phyloP scores from a whole-genome alignment of 2,888 invertebrate genomes.

The Ennomos erosarius region DNA sequence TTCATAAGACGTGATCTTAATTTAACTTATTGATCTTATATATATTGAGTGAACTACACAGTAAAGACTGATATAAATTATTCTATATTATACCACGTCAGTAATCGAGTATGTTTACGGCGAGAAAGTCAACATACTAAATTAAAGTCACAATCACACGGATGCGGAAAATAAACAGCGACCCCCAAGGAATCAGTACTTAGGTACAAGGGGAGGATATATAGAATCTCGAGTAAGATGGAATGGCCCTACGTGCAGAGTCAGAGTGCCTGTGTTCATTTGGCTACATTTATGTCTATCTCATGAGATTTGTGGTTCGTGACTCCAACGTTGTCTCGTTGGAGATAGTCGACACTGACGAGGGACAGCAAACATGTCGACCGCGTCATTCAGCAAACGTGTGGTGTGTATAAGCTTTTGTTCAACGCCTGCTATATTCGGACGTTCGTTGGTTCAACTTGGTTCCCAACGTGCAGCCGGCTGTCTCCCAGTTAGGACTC shows the following conservation, averaged over 20 bases:
- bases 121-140: slow-evolving; percentile 39
- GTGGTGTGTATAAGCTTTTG: slow-evolving; percentile 67
- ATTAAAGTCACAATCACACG: slow-evolving; percentile 42
- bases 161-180: slow-evolving; percentile 35
- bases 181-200: slow-evolving; percentile 41
- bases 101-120: slow-evolving; percentile 35
- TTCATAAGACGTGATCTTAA: background rate
- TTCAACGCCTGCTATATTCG: slow-evolving; percentile 59
- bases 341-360: slow-evolving; percentile 14
- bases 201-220: slow-evolving; percentile 32
- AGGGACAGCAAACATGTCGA: slow-evolving; percentile 39
- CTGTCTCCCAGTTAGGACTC: slow-evolving; percentile 68
- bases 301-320: slow-evolving; percentile 27
- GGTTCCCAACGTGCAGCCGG: slow-evolving; percentile 58
- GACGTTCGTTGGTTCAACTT: too few species aligned
- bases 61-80: slow-evolving; percentile 8
- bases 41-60: slow-evolving; percentile 6
- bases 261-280: slow-evolving; percentile 14
- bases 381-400: slow-evolving; percentile 53
- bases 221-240: slow-evolving; percentile 30
- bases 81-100: slow-evolving; percentile 15
- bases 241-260: slow-evolving; percentile 23
- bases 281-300: slow-evolving; percentile 14
- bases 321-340: slow-evolving; percentile 32
- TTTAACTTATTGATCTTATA: slow-evolving; percentile 1